Conservation (phyloP, 2,888 invertebrate species). For the Ophion ellenae region DNA sequence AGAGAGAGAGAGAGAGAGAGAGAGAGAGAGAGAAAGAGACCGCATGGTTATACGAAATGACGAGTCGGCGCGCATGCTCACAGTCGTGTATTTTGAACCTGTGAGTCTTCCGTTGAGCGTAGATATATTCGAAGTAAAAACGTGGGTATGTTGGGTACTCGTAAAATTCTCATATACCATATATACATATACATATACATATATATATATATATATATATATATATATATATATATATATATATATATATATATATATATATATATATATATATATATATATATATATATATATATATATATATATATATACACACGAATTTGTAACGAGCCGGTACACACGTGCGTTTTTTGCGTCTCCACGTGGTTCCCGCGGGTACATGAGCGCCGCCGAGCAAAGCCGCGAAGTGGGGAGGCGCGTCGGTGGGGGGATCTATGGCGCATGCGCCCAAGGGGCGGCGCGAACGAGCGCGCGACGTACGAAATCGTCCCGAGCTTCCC, state of each 20-base stretch:
- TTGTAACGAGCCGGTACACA: conserved; percentile 26
- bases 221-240: background rate
- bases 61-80: conserved; percentile 15
- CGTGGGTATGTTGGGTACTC: conserved; percentile 17
- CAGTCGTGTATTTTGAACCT: conserved; percentile 19
- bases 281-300: no score
- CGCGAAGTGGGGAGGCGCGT: background rate
- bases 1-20: background rate
- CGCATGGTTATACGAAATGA: conserved; percentile 28
- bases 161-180: conserved; percentile 32
- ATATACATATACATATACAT: no score
- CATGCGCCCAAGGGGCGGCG: conserved; percentile 10
- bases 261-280: no score
- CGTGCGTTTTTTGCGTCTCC: conserved; percentile 53
- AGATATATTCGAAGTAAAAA: background rate
- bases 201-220: background rate
- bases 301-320: conserved; percentile 4
- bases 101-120: conserved; percentile 28
- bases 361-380: conserved; percentile 34
- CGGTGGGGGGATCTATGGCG: background rate
- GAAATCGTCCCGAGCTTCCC: background rate
- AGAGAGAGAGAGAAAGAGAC: background rate
- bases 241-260: background rate
- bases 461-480: background rate
- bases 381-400: conserved; percentile 19